phyloP scores from a whole-genome alignment of 2,888 invertebrate species.

The Ectemnius cavifrons region DNA sequence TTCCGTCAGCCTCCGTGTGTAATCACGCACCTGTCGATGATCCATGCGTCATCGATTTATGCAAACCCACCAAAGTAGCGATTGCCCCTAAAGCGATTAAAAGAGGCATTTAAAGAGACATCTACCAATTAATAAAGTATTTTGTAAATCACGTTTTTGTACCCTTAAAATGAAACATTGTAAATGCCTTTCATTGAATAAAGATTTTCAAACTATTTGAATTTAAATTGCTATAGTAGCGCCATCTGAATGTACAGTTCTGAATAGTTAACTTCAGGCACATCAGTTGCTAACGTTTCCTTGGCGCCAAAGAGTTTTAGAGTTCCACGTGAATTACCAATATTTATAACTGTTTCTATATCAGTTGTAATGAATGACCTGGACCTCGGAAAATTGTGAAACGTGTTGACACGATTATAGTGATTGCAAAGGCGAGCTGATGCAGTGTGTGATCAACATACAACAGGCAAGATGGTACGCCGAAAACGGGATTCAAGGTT shows the following conservation, averaged over 20 bases:
- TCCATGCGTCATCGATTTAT: slow-evolving; percentile 86
- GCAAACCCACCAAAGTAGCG: slow-evolving; percentile 91
- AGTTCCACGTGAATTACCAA: not conserved
- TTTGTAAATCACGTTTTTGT: not conserved
- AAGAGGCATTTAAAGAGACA: slow-evolving; percentile 82
- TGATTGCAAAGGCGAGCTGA: not conserved
- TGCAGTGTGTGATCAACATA: not conserved
- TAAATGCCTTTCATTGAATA: not conserved
- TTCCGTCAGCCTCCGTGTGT: slow-evolving; percentile 81
- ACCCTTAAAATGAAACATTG: not conserved
- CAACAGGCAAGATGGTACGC: slow-evolving; percentile 62
- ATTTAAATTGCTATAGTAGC: too few species aligned
- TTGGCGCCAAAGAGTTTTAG: not conserved
- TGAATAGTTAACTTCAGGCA: too few species aligned
- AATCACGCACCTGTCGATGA: slow-evolving; percentile 77
- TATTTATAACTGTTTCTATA: not conserved
- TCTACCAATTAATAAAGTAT: not conserved
- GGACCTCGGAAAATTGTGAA: not conserved
- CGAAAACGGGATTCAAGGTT: slow-evolving; percentile 61
- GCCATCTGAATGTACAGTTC: too few species aligned
- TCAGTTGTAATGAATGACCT: not conserved
- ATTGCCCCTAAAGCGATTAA: slow-evolving; percentile 94
- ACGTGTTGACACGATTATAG: not conserved
- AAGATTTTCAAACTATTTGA: not conserved
- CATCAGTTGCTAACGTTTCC: not conserved